phyloP scores from a whole-genome alignment of 2,797 vertebrate species.

The Cheirogaleus major region DNA sequence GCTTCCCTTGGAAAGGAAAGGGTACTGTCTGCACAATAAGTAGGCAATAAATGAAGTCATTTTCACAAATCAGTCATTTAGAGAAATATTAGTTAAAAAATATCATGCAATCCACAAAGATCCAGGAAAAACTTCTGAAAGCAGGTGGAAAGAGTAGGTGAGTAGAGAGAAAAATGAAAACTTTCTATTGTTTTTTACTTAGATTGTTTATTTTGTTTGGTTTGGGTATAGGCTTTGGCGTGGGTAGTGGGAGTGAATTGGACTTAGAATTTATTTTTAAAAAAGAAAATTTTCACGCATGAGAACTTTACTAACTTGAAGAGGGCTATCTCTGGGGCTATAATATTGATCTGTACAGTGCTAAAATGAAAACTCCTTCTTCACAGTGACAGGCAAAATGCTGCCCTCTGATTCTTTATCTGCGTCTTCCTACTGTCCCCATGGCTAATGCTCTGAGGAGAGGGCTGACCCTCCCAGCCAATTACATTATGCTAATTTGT shows the following conservation, averaged over 20 bases:
- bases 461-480: slow-evolving; percentile 82
- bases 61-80: slow-evolving; percentile 16
- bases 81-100: slow-evolving; percentile 3
- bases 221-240: not conserved
- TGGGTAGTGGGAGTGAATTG: not conserved
- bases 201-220: not conserved
- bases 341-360: slow-evolving; percentile 1
- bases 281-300: slow-evolving; percentile 65
- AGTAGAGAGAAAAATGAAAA: not conserved
- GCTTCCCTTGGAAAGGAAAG: not conserved
- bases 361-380: slow-evolving; percentile 64
- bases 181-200: not conserved
- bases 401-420: slow-evolving; percentile 65
- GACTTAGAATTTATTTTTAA: slow-evolving; percentile 49
- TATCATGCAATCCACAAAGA: not conserved
- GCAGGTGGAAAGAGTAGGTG: not conserved
- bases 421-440: slow-evolving; percentile 76
- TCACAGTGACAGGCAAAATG: slow-evolving; percentile 61
- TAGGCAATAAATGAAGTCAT: not conserved
- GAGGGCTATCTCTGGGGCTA: not conserved
- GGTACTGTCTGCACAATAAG: not conserved
- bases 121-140: slow-evolving; percentile 24
- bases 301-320: slow-evolving; percentile 60
- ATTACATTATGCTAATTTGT: slow-evolving; percentile 85
- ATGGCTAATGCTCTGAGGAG: slow-evolving; percentile 76